phyloP scores from a whole-genome alignment of 2,113 vertebrate genomes.

The Ammospiza nelsoni region DNA sequence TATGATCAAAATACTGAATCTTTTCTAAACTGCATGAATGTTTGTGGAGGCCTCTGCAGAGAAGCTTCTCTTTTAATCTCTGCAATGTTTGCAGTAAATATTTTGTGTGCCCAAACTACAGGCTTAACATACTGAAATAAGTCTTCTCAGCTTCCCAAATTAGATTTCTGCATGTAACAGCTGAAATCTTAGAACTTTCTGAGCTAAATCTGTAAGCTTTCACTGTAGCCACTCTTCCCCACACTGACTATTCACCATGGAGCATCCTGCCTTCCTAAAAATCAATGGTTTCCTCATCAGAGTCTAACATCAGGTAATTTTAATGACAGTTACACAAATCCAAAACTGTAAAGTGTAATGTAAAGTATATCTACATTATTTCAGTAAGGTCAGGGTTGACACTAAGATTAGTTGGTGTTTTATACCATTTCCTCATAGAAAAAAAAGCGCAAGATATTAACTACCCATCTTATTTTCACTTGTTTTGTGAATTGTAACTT shows the following conservation, averaged over 20 bases:
- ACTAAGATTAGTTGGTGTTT: not conserved
- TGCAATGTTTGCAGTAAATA: not conserved
- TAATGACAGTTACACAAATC: not conserved
- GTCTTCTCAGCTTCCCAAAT: not conserved
- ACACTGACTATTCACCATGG: not conserved
- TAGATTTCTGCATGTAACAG: not conserved
- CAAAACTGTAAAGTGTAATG: not conserved
- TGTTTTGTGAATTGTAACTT: not conserved
- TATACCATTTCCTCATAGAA: not conserved
- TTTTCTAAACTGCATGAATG: not conserved
- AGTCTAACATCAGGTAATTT: not conserved
- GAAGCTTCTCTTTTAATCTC: not conserved
- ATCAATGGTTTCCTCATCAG: not conserved
- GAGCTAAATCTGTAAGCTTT: not conserved
- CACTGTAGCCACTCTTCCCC: not conserved
- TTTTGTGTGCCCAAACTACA: not conserved
- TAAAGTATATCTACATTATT: not conserved
- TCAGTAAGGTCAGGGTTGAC: not conserved
- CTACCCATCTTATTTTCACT: not conserved
- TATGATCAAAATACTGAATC: constrained; percentile 1
- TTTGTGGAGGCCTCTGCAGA: not conserved
- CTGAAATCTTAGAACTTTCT: not conserved
- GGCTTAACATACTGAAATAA: not conserved
- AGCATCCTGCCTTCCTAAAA: not conserved
- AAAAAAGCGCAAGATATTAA: not conserved